Conservation (phyloP, 1,140 invertebrate genomes). For the Lineus longissimus region DNA sequence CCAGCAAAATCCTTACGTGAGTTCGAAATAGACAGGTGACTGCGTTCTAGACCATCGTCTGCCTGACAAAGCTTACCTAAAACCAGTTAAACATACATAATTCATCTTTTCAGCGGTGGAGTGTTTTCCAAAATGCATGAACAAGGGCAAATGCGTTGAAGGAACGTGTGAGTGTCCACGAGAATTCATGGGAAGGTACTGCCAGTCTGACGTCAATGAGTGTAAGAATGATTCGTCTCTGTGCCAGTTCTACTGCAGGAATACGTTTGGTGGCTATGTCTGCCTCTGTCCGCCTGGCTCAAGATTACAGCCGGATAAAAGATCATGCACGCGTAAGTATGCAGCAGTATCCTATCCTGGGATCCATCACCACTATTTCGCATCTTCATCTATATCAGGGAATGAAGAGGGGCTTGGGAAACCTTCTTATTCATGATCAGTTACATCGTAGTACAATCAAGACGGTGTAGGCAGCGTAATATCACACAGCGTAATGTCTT, state of each 20-base stretch:
- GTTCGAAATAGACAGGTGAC: too few species aligned
- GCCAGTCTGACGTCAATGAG: slow-evolving; percentile 19
- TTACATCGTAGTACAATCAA: too few species aligned
- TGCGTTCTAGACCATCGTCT: too few species aligned
- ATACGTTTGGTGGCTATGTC: slow-evolving; percentile 21
- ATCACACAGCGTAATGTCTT: too few species aligned
- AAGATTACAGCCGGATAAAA: slow-evolving; percentile 10
- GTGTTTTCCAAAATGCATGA: slow-evolving; percentile 3
- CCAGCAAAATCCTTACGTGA: too few species aligned
- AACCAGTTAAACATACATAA: too few species aligned
- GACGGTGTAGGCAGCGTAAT: too few species aligned
- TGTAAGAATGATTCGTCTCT: neutral
- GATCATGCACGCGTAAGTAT: slow-evolving; percentile 21
- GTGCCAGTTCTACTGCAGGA: slow-evolving; percentile 63
- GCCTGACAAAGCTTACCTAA: too few species aligned
- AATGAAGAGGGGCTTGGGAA: too few species aligned
- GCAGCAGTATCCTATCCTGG: neutral
- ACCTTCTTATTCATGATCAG: too few species aligned
- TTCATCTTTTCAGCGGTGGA: slow-evolving; percentile 4
- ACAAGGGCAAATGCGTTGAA: neutral
- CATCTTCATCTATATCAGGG: too few species aligned
- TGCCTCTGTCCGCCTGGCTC: slow-evolving; percentile 25
- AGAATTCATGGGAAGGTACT: neutral
- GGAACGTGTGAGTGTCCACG: neutral
- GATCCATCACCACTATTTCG: too few species aligned